These are phyloP conservation scores for Sapayoa aenigma DNA, from an alignment of 2,113 vertebrate species.

Conservation along the genomic window DNA sequence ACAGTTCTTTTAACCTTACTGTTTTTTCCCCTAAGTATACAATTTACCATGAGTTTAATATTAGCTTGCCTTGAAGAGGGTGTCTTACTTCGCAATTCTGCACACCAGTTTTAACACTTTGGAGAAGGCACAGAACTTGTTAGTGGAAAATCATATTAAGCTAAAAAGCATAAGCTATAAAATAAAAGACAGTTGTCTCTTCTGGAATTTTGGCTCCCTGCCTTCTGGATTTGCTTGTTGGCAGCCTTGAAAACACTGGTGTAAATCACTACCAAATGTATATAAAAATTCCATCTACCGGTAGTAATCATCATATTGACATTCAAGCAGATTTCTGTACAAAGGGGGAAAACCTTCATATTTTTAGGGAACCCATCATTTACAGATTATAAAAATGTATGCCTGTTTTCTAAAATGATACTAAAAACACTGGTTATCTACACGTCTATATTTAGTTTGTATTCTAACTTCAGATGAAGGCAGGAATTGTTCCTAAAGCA, in stretches of 20 bases:
- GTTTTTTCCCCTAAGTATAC: conserved; percentile 28
- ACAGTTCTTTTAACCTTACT: conserved; percentile 59
- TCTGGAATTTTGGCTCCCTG: conserved; percentile 74
- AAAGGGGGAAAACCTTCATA: conserved; percentile 17
- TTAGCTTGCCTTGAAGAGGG: conserved; percentile 65
- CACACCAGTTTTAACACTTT: conserved; percentile 65
- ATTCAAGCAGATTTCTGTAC: conserved; percentile 65
- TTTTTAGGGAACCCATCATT: conserved; percentile 28
- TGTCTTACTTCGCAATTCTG: conserved; percentile 64
- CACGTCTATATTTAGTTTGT: neutral
- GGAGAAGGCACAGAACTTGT: conserved; percentile 74
- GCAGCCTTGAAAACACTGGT: conserved; percentile 71
- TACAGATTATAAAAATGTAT: neutral
- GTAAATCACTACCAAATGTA: conserved; percentile 80
- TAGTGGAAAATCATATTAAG: conserved; percentile 78
- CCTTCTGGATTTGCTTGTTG: conserved; percentile 75
- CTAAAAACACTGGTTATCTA: neutral
- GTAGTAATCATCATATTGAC: conserved; percentile 67
- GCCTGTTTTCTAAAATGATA: neutral
- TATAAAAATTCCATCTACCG: conserved; percentile 71
- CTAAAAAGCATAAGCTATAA: conserved; percentile 75
- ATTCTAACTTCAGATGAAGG: neutral
- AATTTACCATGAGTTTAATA: conserved; percentile 70
- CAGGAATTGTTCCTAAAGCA: neutral
- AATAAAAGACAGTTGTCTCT: conserved; percentile 79